A percentile compares a stretch with the other conserved stretches of the same genome.
Conservation (phyloP, 1,140 invertebrate genomes). For the Listronotus oregonensis region DNA sequence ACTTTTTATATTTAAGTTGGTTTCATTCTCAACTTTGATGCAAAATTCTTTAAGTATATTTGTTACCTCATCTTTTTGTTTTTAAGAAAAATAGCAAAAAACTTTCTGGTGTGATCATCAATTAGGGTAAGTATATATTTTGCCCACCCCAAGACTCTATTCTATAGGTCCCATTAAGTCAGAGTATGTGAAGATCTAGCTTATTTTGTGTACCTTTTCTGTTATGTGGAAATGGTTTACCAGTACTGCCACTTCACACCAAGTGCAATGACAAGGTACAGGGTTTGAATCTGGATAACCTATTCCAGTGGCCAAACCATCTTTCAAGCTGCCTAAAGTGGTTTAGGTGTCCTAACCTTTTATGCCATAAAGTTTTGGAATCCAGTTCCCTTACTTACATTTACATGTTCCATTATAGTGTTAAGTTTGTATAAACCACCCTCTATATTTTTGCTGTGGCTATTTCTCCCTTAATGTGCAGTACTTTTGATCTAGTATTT, state of each 20-base stretch:
- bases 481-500: constrained; percentile 31
- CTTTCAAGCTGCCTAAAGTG: constrained; percentile 11
- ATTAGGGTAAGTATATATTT: constrained; percentile 55
- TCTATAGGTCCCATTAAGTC: constrained; percentile 39
- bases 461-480: constrained; percentile 30
- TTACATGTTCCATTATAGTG: constrained; percentile 14
- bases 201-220: constrained; percentile 23
- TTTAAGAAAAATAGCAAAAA: constrained; percentile 47
- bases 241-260: constrained; percentile 37
- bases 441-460: constrained; percentile 34
- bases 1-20: constrained; percentile 44
- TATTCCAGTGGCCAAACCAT: constrained; percentile 29
- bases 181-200: constrained; percentile 36
- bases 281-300: constrained; percentile 14
- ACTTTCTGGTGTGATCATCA: constrained; percentile 52
- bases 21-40: constrained; percentile 52
- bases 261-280: constrained; percentile 28
- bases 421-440: constrained; percentile 28
- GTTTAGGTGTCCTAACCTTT: constrained; percentile 33
- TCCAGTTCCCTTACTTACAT: constrained; percentile 14
- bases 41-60: constrained; percentile 42
- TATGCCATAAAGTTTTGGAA: constrained; percentile 33
- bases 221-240: constrained; percentile 31
- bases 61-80: constrained; percentile 47
- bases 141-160: constrained; percentile 38